These are phyloP conservation scores for Oligia latruncula DNA, from an alignment of 2,888 invertebrate genomes.

Conservation along the genomic window DNA sequence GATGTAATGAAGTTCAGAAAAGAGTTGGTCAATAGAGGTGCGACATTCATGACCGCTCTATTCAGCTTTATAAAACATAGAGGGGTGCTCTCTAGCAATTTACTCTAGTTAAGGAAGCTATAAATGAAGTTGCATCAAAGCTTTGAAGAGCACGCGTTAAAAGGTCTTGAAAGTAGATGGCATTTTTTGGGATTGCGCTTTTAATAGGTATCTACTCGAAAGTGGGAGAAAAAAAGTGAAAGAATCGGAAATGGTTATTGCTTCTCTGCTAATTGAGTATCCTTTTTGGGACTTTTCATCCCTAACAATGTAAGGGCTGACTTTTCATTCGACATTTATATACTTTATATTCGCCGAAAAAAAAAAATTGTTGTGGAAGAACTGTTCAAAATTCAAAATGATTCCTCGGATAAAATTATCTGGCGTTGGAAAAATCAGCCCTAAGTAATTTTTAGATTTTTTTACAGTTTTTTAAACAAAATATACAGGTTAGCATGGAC, in stretches of 20 bases:
- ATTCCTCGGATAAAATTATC: background rate
- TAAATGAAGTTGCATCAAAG: conserved; percentile 59
- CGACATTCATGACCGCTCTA: conserved; percentile 51
- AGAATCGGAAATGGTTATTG: background rate
- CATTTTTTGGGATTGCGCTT: conserved; percentile 38
- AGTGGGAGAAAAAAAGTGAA: background rate
- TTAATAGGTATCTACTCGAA: conserved; percentile 10
- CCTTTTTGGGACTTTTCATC: background rate
- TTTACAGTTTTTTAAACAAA: background rate
- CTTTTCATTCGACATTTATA: background rate
- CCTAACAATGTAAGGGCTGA: background rate
- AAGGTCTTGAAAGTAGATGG: conserved; percentile 40
- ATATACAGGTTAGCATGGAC: background rate
- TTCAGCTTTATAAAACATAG: conserved; percentile 54
- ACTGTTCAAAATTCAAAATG: background rate
- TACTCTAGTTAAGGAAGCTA: conserved; percentile 48
- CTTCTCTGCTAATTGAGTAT: background rate
- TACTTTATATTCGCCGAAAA: background rate
- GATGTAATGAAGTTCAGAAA: conserved; percentile 56
- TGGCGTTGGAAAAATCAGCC: background rate
- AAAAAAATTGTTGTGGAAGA: background rate
- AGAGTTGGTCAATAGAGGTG: conserved; percentile 56
- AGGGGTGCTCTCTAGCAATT: conserved; percentile 54
- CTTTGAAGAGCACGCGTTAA: conserved; percentile 55
- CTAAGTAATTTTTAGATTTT: background rate